Conservation (phyloP, 2,797 vertebrate species). For the Mastacembelus armatus region DNA sequence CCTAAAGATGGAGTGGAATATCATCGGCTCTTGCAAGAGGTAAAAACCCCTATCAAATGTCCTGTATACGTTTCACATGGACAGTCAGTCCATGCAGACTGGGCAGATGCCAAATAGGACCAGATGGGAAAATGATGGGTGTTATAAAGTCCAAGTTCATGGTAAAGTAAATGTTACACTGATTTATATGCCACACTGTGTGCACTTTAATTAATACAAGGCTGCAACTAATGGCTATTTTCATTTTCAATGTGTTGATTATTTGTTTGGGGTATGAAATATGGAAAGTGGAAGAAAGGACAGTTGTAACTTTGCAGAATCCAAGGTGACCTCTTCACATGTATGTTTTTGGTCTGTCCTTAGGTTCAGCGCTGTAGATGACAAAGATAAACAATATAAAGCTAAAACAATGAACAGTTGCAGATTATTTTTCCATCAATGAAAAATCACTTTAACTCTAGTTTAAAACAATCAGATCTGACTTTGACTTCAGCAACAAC, state of each 20-base stretch:
- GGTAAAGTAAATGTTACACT: background rate
- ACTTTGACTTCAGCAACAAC: slow-evolving; percentile 17
- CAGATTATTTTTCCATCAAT: background rate
- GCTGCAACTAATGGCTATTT: too few relatives aligned
- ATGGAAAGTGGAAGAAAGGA: background rate
- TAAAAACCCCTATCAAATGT: slow-evolving; percentile 27
- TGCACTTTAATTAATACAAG: background rate
- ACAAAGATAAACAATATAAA: too few relatives aligned
- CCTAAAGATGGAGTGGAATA: slow-evolving; percentile 29
- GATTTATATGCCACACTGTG: background rate
- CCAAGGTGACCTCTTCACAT: background rate
- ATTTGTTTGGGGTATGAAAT: too few relatives aligned
- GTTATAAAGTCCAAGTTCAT: background rate
- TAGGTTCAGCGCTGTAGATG: background rate
- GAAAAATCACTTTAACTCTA: background rate
- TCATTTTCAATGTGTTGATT: too few relatives aligned
- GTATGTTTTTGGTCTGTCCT: background rate
- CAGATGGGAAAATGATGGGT: background rate
- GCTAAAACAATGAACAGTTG: background rate
- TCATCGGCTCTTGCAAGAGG: slow-evolving; percentile 14
- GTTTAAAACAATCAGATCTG: too few relatives aligned
- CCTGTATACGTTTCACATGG: slow-evolving; percentile 1
- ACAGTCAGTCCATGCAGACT: slow-evolving; percentile 2
- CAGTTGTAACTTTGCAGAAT: background rate
- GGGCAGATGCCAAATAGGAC: background rate